phyloP scores from a whole-genome alignment of 2,888 invertebrate species.

The Neocrepidodera transversa region DNA sequence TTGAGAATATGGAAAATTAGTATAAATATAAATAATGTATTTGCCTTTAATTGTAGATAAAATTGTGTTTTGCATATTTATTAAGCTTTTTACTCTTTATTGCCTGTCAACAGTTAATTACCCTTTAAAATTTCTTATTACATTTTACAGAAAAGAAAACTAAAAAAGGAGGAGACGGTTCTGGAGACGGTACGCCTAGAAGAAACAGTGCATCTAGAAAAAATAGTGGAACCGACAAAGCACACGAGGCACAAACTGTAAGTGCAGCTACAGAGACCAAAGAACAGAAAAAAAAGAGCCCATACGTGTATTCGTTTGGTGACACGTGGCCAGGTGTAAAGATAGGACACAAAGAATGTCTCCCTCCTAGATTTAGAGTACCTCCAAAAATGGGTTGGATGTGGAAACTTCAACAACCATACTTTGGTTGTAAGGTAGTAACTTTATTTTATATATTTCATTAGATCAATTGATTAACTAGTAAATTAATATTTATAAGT shows the following conservation, averaged over 20 bases:
- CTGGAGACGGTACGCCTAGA: background rate
- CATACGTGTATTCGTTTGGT: slow-evolving; percentile 46
- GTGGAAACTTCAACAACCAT: slow-evolving; percentile 62
- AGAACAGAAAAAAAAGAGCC: slow-evolving; percentile 37
- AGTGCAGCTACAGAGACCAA: slow-evolving; percentile 18
- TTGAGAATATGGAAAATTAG: no score
- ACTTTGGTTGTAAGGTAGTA: slow-evolving; percentile 40
- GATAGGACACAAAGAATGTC: slow-evolving; percentile 66
- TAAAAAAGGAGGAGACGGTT: background rate
- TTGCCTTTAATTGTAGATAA: no score
- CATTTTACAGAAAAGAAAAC: background rate
- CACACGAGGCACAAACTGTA: background rate
- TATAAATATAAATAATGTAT: no score
- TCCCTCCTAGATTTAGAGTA: slow-evolving; percentile 63
- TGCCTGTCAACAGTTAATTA: no score
- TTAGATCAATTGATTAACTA: background rate
- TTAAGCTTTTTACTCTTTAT: no score
- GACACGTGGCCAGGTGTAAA: slow-evolving; percentile 63
- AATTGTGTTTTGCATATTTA: no score
- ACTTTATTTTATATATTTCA: background rate
- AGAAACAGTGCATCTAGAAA: no score
- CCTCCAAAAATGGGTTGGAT: slow-evolving; percentile 74
- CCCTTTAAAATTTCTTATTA: no score
- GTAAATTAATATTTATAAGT: background rate
- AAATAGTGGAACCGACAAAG: background rate